Conservation (phyloP, 2,113 vertebrate genomes). For the Daphoenositta chrysoptera region DNA sequence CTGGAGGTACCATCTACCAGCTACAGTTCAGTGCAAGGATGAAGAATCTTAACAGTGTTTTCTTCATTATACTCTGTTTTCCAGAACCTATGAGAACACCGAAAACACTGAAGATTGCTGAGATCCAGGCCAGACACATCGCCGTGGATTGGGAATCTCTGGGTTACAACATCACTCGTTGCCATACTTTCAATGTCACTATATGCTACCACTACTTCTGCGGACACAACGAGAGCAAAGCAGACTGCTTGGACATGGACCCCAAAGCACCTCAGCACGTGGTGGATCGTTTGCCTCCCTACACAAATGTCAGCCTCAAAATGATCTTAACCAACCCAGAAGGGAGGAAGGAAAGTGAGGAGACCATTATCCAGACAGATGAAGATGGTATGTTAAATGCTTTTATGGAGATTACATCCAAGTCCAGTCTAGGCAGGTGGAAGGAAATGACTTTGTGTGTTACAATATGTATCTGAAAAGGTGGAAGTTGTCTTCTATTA, state of each 20-base stretch:
- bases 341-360: constrained; percentile 95
- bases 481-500: background rate
- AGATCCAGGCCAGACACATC: constrained; percentile 90
- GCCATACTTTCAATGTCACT: constrained; percentile 98
- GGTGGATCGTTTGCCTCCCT: constrained; percentile 90
- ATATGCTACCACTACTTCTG: constrained; percentile 96
- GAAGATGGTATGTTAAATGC: constrained; percentile 85
- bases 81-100: constrained; percentile 98
- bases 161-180: constrained; percentile 98
- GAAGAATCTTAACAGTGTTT: background rate
- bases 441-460: background rate
- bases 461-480: background rate
- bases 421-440: background rate
- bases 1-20: background rate
- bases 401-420: background rate
- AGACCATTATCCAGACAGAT: constrained; percentile 95
- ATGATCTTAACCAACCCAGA: constrained; percentile 98
- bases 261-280: constrained; percentile 94
- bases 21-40: background rate
- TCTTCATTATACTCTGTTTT: background rate
- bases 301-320: constrained; percentile 97
- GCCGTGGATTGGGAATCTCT: constrained; percentile 98
- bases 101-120: constrained; percentile 92
- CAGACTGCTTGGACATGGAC: constrained; percentile 97
- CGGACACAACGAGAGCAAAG: constrained; percentile 87